Evolutionary conservation across 2,113 vertebrate genomes (phyloP).

Genomic region (Typhlomys cinereus): DNA sequence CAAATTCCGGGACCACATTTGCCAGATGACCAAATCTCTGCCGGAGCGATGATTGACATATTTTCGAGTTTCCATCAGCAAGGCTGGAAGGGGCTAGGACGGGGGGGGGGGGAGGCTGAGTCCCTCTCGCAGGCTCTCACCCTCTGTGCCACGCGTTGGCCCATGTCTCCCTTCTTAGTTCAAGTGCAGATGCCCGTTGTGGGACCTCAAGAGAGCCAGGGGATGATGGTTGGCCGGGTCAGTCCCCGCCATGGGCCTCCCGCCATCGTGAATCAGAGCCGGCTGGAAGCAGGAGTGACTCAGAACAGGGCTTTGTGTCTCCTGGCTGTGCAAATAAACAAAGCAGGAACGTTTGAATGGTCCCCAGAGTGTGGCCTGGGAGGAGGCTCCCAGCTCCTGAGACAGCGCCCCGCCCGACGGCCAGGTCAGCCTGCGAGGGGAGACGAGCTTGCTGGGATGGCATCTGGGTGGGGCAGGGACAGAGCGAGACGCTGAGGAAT

Average conservation of each 20-base stretch:
- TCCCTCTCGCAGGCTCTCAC: fast-evolving
- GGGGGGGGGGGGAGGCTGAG: background rate
- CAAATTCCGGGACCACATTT: background rate
- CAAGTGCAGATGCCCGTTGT: constrained; percentile 44
- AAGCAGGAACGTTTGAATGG: constrained; percentile 41
- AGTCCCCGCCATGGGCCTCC: constrained; percentile 70
- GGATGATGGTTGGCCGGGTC: constrained; percentile 63
- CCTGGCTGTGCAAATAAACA: constrained; percentile 72
- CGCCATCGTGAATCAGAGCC: constrained; percentile 82
- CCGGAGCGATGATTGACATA: background rate
- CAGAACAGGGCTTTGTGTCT: constrained; percentile 73
- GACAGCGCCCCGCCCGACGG: background rate
- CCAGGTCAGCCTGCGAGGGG: background rate
- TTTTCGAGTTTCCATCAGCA: background rate
- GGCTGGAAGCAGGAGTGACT: constrained; percentile 73
- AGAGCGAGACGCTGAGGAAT: background rate
- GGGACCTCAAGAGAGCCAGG: constrained; percentile 73
- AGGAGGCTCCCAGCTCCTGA: constrained; percentile 23
- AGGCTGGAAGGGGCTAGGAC: background rate
- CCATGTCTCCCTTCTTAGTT: fast-evolving
- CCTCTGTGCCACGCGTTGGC: fast-evolving
- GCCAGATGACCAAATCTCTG: constrained; percentile 27
- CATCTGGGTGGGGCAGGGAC: background rate
- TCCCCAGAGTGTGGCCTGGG: background rate
- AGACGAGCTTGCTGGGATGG: too few relatives aligned